Base-by-base conservation (phyloP, 2,113 vertebrate genomes). In the Cnemophilus loriae region DNA sequence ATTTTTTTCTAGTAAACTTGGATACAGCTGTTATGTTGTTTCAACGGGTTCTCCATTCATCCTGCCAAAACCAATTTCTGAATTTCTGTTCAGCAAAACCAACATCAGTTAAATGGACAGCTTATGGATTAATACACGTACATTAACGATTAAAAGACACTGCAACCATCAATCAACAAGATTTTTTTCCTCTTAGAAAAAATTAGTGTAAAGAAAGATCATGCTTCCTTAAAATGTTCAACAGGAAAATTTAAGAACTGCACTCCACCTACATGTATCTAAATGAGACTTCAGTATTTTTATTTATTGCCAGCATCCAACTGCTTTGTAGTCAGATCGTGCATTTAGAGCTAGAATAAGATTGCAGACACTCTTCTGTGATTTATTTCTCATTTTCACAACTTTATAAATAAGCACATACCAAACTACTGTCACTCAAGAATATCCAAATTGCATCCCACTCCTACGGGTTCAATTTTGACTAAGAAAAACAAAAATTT, bases 1-100 rank as follows among this genome's bases (percentile, higher is more conserved):
- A 98, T 99, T 99, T 98, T 98, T 98, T 98, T 99, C 99, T 98
- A 99, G 98, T 97, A 99, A 98, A 98, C 98, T 99, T 95, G 99
- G 99, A 97, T 99, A 99, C 90, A 99, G 98, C 93, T 99, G 99
- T 97, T 99, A 99, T 94, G 99, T 99, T 97, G 99, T 99, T 98
- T 99, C 99, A 95, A 99, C 99, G 98, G 99, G 99, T 98, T 99
- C 99, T 93, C 99, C 99, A 99, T 99, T 98, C 99, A 98, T 95
- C 99, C 99, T 21, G 99, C 98, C 97, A 99, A 97, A 95, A 99
- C 98, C 98, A 99, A 94, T 97, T 99, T 99, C 98, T 99, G 99
- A 98, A 99, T 99, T 98, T 99, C 99, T 99, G 97, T 91, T 96
- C 75, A 97, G 57, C 96, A 95, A 97, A 96, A 96, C 18, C 91